Percentiles rank a stretch among this genome's conserved stretches.
These are phyloP conservation scores for Mormoops blainvillei DNA, from an alignment of 2,113 vertebrate genomes.

Conservation along the genomic window DNA sequence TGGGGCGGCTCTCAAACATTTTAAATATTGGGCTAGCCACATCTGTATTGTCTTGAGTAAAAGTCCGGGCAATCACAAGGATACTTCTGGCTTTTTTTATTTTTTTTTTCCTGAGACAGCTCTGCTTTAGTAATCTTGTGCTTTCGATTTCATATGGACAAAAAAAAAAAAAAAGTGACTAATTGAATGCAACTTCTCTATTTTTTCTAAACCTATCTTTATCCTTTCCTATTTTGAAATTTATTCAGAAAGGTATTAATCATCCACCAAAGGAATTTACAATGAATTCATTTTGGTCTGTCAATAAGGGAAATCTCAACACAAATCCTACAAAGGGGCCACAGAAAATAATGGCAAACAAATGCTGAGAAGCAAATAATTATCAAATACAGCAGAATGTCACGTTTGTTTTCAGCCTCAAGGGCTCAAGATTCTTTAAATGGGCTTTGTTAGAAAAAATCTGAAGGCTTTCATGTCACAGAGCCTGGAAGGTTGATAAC, in stretches of 20 bases:
- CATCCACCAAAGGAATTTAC: slow-evolving; percentile 32
- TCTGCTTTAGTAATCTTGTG: neutral
- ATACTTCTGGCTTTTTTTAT: neutral
- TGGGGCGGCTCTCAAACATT: neutral
- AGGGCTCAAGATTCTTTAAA: slow-evolving; percentile 46
- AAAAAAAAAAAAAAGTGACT: neutral
- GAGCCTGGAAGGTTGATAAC: slow-evolving; percentile 30
- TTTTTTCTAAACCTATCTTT: neutral
- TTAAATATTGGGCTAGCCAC: neutral
- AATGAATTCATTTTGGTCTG: slow-evolving; percentile 42
- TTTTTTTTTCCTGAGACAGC: neutral
- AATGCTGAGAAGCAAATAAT: slow-evolving; percentile 65
- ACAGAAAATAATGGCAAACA: slow-evolving; percentile 62
- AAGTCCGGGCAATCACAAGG: neutral
- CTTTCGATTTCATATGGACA: slow-evolving; percentile 19
- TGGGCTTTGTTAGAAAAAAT: slow-evolving; percentile 54
- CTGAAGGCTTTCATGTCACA: slow-evolving; percentile 48
- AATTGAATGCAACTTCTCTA: neutral
- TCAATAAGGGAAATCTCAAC: slow-evolving; percentile 45
- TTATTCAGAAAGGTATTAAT: slow-evolving; percentile 39
- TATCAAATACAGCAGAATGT: slow-evolving; percentile 43
- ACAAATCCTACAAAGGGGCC: slow-evolving; percentile 36
- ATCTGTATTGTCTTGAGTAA: neutral
- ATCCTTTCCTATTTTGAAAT: neutral
- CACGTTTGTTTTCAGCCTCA: slow-evolving; percentile 48